phyloP scores from a whole-genome alignment of 2,888 invertebrate genomes.

The Linyphia triangularis region DNA sequence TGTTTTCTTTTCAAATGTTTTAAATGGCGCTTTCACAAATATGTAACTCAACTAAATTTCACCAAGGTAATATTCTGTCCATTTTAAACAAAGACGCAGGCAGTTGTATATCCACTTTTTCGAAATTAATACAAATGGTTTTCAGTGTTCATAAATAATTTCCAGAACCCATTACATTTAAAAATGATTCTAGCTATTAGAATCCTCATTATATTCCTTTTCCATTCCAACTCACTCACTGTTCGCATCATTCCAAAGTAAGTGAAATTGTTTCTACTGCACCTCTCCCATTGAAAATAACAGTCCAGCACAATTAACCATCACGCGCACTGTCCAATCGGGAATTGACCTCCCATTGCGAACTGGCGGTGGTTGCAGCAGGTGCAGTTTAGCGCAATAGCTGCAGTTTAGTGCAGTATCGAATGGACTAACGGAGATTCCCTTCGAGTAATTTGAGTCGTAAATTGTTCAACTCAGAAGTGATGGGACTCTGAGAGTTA shows the following conservation, averaged over 20 bases:
- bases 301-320: not conserved
- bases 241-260: not conserved
- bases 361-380: not conserved
- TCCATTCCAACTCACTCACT: not conserved
- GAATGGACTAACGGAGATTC: not conserved
- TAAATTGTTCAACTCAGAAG: conserved; percentile 16
- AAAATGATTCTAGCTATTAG: too few relatives aligned
- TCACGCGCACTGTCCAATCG: not conserved
- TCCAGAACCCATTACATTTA: too few relatives aligned
- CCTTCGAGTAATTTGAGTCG: conserved; percentile 17
- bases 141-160: too few relatives aligned
- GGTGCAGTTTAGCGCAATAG: conserved; percentile 17
- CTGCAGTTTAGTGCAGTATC: not conserved
- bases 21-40: too few relatives aligned
- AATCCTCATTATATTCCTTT: not conserved
- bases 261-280: not conserved
- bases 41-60: too few relatives aligned
- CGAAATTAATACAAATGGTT: too few relatives aligned
- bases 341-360: not conserved
- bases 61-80: too few relatives aligned
- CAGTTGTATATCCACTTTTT: too few relatives aligned
- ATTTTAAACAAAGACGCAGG: too few relatives aligned
- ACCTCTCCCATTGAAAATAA: conserved; percentile 6
- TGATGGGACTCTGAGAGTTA: conserved; percentile 7
- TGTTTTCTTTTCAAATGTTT: too few relatives aligned